A percentile compares a stretch with the other conserved stretches of the same genome.
Conservation (phyloP, 2,888 invertebrate species). For the Drosophila incognita region DNA sequence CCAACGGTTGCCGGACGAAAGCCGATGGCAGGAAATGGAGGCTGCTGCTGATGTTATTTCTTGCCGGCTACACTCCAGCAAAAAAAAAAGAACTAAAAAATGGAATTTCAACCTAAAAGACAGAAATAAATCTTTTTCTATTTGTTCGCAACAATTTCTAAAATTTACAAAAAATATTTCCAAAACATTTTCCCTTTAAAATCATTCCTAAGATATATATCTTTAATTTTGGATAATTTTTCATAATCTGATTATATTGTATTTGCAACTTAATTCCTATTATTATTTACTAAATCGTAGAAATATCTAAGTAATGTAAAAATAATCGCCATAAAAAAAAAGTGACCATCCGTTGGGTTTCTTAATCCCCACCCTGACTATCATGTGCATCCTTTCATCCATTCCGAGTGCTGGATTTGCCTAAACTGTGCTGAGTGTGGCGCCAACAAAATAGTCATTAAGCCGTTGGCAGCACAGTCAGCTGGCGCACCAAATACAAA, state of each 20-base stretch:
- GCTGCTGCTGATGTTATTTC: constrained; percentile 38
- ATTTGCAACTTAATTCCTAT: neutral
- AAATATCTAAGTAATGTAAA: neutral
- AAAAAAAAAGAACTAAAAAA: neutral
- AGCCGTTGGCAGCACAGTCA: constrained; percentile 51
- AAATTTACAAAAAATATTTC: neutral
- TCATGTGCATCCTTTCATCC: constrained; percentile 19
- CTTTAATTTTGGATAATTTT: neutral
- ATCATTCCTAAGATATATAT: neutral
- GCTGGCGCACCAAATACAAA: constrained; percentile 17
- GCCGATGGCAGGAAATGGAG: constrained; percentile 63
- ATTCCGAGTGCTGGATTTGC: constrained; percentile 6
- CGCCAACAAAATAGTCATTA: constrained; percentile 70
- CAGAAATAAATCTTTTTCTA: constrained; percentile 1
- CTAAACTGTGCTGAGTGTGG: constrained; percentile 32
- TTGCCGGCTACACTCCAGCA: constrained; percentile 18
- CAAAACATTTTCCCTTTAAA: neutral
- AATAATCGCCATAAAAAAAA: neutral
- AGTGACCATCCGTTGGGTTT: neutral
- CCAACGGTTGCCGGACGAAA: constrained; percentile 10
- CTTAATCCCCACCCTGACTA: constrained; percentile 17
- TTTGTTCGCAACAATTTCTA: neutral
- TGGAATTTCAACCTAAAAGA: neutral
- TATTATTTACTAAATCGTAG: neutral
- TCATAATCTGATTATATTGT: neutral